Base-by-base conservation (phyloP, 1,140 invertebrate species). In the Dinoponera quadriceps region DNA sequence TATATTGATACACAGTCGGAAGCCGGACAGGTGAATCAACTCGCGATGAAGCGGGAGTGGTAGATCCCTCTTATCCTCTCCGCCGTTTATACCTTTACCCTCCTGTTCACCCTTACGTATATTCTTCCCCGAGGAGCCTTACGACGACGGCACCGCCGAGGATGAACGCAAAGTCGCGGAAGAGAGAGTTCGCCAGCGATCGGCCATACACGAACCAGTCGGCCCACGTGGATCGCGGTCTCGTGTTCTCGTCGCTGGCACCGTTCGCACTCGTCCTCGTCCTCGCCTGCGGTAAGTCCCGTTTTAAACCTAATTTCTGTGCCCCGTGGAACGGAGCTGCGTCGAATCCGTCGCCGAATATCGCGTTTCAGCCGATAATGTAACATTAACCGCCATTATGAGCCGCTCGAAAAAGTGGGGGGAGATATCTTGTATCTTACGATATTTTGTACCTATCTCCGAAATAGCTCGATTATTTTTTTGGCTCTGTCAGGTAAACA, bases 201-300 rank as follows among this genome's bases (percentile, higher is more conserved):
- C 68, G 88, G 85, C 81, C 72, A 20, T 22, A 55, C 72, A 33
- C 54, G 82, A 82, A 72, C 62, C 75, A 60, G 68, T 84, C 66
- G 75, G 77, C 62, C 62, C 75, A 93, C 92, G 92, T 93, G 92
- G 88, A 90, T 82, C 73, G 84, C 13, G 81, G 88, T 84, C 82
- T 92, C 87, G 87, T 91, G 87, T 83, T 88, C 48, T 49, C 69
- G 77, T 91, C 91, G 85, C 89, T 68, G 55, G 38, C 65, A 80
- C 48, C 54, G 66, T 69, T 89, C 84, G 74, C 83, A 82, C 77
- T 92, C 29, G 22, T 90, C 20, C 63, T 91, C 55, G 44, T 88
- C 55, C 66, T 90, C 63, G 57, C 85, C 7, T 69, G 85, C 9
- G 86, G 92, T 93, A 88, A 92, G 92, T 90, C 54, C 25, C 2